Percentiles rank a stretch among this genome's conserved stretches.
Conservation (phyloP, 2,797 vertebrate genomes). For the Anguilla marmorata region DNA sequence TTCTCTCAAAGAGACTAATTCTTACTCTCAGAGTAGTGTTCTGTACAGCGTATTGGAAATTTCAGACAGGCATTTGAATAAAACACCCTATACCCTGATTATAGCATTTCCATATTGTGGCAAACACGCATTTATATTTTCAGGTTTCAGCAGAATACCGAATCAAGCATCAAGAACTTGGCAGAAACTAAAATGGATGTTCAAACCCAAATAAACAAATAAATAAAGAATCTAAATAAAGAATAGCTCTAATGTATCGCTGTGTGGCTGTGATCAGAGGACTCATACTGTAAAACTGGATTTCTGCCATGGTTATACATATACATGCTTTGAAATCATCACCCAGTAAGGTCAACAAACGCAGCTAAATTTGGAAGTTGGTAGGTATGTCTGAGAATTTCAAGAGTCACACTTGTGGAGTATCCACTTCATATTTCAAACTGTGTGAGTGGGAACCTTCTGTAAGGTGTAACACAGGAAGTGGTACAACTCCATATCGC, state of each 20-base stretch:
- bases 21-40: too few relatives aligned
- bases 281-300: background rate
- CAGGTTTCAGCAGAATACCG: background rate
- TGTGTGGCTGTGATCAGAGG: background rate
- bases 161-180: background rate
- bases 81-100: background rate
- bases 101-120: too few relatives aligned
- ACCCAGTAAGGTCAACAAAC: background rate
- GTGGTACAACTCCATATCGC: background rate
- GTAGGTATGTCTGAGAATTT: background rate
- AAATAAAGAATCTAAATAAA: background rate
- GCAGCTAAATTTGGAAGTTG: background rate
- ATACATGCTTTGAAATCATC: background rate
- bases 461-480: background rate
- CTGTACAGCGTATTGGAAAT: too few relatives aligned
- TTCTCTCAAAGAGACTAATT: too few relatives aligned
- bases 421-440: background rate
- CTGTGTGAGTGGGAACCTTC: background rate
- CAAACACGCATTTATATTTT: too few relatives aligned
- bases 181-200: background rate
- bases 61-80: too few relatives aligned
- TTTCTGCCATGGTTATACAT: background rate
- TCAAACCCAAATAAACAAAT: background rate
- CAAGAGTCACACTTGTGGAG: background rate
- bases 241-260: background rate